Percentiles rank a stretch among this genome's conserved stretches.
Evolutionary conservation across 2,113 vertebrate species (phyloP).

Genomic region (Oryctolagus cuniculus): mOryCun1.1 NC_091438.1:19482001-19482500

Average conservation of each 20-base stretch:
- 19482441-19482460: not conserved
- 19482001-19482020: not conserved
- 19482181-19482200: rapidly evolving
- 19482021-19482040: not conserved
- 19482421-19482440: not conserved
- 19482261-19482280: rapidly evolving
- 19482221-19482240: not conserved
- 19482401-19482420: not conserved
- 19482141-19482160: not conserved
- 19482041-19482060: rapidly evolving
- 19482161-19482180: not conserved
- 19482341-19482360: not conserved
- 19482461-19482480: not conserved
- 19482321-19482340: rapidly evolving
- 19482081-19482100: not conserved
- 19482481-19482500: not conserved
- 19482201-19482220: not conserved
- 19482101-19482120: rapidly evolving
- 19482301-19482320: rapidly evolving
- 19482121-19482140: not conserved
- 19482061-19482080: not conserved
- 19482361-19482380: not conserved
- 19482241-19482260: rapidly evolving
- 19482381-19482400: not conserved
- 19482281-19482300: not conserved